These are phyloP conservation scores for Syngnathoides biaculeatus DNA, from an alignment of 2,113 vertebrate genomes.

Conservation along the genomic window DNA sequence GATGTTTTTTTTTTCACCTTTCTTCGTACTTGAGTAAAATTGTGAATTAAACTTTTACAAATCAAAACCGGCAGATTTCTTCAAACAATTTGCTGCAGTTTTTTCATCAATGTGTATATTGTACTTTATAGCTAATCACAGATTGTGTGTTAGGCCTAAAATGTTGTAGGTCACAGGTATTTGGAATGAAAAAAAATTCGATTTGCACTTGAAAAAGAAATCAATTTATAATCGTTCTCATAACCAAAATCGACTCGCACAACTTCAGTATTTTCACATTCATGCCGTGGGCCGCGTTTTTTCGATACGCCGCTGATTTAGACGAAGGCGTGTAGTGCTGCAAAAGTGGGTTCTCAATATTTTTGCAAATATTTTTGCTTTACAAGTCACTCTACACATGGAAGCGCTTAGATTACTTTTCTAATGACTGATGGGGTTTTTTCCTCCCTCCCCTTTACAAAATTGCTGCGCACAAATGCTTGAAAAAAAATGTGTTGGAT, in stretches of 20 bases:
- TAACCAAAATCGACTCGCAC: background rate
- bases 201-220: no score
- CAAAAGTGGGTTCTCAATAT: background rate
- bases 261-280: background rate
- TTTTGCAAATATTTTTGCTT: conserved; percentile 18
- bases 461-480: conserved; percentile 57
- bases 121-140: background rate
- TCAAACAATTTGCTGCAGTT: background rate
- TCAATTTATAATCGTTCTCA: background rate
- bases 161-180: background rate
- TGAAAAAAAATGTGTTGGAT: conserved; percentile 46
- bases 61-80: background rate
- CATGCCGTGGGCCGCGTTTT: no score
- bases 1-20: no score
- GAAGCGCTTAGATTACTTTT: conserved; percentile 25
- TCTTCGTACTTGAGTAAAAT: no score
- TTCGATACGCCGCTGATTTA: conserved; percentile 3
- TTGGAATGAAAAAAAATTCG: background rate
- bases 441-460: conserved; percentile 6
- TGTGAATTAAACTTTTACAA: no score
- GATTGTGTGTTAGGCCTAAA: background rate
- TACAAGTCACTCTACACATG: conserved; percentile 27
- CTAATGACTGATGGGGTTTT: conserved; percentile 26
- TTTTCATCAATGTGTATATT: background rate
- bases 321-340: background rate